Evolutionary conservation across 2,888 invertebrate genomes (phyloP), one percentile per base, ranked within the genome.

Genomic region (Andrena fulva): DNA sequence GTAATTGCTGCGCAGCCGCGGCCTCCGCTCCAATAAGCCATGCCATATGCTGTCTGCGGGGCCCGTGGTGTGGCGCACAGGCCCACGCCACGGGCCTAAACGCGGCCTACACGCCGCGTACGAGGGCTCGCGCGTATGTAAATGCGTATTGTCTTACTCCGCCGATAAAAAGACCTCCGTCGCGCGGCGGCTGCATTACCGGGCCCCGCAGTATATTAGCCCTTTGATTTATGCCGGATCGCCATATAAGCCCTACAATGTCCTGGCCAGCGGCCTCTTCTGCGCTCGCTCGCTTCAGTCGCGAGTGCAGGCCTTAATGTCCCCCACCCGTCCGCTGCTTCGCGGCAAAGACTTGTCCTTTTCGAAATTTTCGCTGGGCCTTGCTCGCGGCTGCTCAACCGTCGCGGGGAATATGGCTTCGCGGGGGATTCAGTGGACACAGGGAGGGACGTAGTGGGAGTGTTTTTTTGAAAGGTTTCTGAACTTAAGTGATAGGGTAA

Each of bases 201-300:
- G 89, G 84, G 66, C 82, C 86, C 86, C 85, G 90, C 89, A 90
- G 91, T 92, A 91, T 93, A 93, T 93, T 93, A 93, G 92, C 91
- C 90, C 92, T 93, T 93, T 93, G 93, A 93, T 93, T 93, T 93
- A 93, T 93, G 89, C 91, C 90, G 91, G 90, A 91, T 92, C 89
- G 89, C 92, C 92, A 92, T 93, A 92, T 93, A 92, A 91, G 92
- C 90, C 88, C 90, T 90, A 91, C 92, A 92, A 91, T 90, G 91
- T 91, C 90, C 87, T 77, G 85, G 78, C 85, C 68, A 52, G n/a
- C 73, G 27, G 59, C 16, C 64, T 35, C 66, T 56, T 59, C 64
- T 66, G 60, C 77, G 42, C 62, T 73, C 67, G 70, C 60, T 70
- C 52, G 35, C 29, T 63, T 48, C 42, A 24, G 29, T 63, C 72